phyloP scores from a whole-genome alignment of 2,113 vertebrate species.

The Motacilla tschutschensis region DNA sequence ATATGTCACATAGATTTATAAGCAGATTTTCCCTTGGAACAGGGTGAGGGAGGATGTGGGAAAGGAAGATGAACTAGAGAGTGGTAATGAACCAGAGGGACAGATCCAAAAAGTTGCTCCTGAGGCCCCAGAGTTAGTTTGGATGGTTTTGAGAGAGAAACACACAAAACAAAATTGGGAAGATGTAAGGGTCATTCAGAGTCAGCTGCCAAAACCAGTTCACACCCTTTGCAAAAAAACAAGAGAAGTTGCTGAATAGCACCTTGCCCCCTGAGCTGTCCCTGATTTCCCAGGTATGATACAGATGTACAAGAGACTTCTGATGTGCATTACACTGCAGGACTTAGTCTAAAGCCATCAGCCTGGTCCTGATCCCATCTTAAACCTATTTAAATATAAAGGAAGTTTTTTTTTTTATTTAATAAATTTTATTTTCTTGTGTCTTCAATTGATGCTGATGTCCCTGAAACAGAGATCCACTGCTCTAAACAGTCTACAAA shows the following conservation, averaged over 20 bases:
- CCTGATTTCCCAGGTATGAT: neutral
- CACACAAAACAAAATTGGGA: neutral
- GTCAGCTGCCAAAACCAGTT: rapidly evolving
- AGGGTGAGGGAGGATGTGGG: neutral
- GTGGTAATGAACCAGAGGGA: neutral
- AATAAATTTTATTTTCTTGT: neutral
- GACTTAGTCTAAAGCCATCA: neutral
- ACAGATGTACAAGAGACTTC: rapidly evolving
- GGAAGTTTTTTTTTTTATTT: neutral
- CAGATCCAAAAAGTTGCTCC: neutral
- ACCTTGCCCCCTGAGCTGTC: rapidly evolving
- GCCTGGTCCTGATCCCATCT: neutral
- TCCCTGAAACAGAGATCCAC: rapidly evolving
- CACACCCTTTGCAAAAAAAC: neutral
- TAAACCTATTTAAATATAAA: neutral
- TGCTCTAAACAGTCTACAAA: neutral
- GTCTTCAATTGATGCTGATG: neutral
- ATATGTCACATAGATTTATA: neutral
- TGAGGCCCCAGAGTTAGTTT: neutral
- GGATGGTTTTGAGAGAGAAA: neutral
- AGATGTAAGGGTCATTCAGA: neutral
- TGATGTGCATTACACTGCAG: neutral
- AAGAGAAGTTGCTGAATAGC: neutral
- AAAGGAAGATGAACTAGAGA: neutral
- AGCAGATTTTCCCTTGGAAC: neutral